phyloP scores from a whole-genome alignment of 2,113 vertebrate species.

The Saguinus imperator region DNA sequence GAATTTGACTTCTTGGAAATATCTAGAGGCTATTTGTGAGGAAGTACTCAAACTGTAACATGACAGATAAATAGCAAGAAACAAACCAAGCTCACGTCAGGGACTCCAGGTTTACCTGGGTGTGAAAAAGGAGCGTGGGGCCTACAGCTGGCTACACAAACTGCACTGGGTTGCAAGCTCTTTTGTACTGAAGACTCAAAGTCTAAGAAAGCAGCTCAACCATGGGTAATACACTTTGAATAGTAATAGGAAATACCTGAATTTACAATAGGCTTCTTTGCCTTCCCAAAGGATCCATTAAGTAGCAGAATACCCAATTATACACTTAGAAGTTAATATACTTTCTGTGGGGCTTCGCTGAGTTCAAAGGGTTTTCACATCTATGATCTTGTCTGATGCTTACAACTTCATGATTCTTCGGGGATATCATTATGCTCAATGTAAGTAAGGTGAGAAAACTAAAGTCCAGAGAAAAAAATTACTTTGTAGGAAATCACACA shows the following conservation, averaged over 20 bases:
- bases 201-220: background rate
- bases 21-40: background rate
- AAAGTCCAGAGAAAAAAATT: background rate
- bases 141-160: background rate
- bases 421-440: background rate
- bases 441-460: slow-evolving; percentile 17
- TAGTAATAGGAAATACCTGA: background rate
- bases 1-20: background rate
- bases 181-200: background rate
- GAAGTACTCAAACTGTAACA: background rate
- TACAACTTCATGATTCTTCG: slow-evolving; percentile 6
- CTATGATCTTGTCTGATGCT: background rate
- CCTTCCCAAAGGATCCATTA: slow-evolving; percentile 34
- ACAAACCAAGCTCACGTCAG: background rate
- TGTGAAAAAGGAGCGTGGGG: background rate
- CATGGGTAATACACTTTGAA: background rate
- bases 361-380: slow-evolving; percentile 14
- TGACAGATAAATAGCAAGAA: background rate
- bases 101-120: background rate
- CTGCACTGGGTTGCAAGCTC: background rate
- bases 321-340: slow-evolving; percentile 6
- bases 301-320: background rate
- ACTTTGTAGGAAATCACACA: background rate
- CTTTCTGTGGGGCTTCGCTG: background rate
- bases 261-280: background rate